Conservation (phyloP, 2,888 invertebrate species). For the Iphiclides podalirius region DNA sequence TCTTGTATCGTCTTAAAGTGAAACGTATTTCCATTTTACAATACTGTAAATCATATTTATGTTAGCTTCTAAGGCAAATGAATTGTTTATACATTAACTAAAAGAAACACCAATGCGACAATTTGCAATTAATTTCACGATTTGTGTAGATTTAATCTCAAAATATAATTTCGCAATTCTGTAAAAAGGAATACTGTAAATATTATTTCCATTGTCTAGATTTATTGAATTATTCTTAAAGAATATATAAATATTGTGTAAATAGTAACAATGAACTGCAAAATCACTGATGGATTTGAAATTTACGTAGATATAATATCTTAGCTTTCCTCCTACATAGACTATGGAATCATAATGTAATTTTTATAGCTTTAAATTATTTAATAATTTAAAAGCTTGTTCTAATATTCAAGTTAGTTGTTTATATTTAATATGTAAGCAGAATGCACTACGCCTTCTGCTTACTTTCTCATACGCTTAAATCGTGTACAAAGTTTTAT, state of each 20-base stretch:
- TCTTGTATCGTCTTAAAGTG: no score
- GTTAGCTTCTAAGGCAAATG: neutral
- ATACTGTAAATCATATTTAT: neutral
- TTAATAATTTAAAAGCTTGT: constrained; percentile 31
- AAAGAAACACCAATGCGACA: no score
- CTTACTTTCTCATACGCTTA: constrained; percentile 51
- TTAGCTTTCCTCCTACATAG: constrained; percentile 22
- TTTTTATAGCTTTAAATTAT: constrained; percentile 52
- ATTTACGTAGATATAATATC: constrained; percentile 32
- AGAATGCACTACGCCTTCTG: no score
- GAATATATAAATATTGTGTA: constrained; percentile 16
- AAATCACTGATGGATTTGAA: constrained; percentile 76
- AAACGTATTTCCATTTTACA: neutral
- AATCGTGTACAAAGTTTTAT: constrained; percentile 53
- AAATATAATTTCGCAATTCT: constrained; percentile 21
- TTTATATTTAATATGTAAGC: no score
- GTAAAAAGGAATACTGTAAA: neutral
- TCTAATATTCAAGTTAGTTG: no score
- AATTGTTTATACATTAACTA: no score
- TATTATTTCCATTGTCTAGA: constrained; percentile 5
- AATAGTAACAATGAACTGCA: constrained; percentile 55
- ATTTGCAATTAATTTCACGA: no score
- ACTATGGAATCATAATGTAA: constrained; percentile 48
- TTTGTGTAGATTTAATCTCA: no score
- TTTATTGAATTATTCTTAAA: constrained; percentile 11